Conservation (phyloP, 2,888 invertebrate species). For the Drosophila putrida region DNA sequence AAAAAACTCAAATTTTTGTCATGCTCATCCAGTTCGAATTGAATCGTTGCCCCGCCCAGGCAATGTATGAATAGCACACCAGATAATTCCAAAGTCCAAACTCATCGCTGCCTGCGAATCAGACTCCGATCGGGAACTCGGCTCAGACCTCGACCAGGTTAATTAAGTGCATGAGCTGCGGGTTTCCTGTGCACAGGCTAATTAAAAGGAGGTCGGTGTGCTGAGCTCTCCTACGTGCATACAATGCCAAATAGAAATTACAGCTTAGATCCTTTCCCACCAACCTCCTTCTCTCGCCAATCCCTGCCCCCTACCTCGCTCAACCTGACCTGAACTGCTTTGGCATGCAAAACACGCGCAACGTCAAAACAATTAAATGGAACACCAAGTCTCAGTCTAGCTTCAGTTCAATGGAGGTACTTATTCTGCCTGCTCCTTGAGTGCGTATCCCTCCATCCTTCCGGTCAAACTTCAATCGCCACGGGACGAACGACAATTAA, state of each 20-base stretch:
- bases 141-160: constrained; percentile 27
- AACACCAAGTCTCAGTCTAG: constrained; percentile 34
- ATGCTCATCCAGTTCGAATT: constrained; percentile 26
- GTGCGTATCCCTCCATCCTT: not conserved
- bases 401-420: constrained; percentile 11
- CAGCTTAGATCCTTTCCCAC: constrained; percentile 11
- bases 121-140: constrained; percentile 8
- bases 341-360: constrained; percentile 72
- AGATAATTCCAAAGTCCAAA: not conserved
- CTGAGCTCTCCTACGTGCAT: constrained; percentile 58
- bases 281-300: no score
- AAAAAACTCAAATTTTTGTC: no score
- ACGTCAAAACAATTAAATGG: constrained; percentile 70
- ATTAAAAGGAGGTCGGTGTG: constrained; percentile 69
- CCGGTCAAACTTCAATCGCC: constrained; percentile 38
- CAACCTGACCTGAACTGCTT: not conserved
- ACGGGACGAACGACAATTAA: constrained; percentile 51
- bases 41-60: constrained; percentile 34
- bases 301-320: constrained; percentile 14
- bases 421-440: constrained; percentile 10
- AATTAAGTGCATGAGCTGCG: constrained; percentile 54
- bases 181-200: constrained; percentile 45
- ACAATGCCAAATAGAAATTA: constrained; percentile 66
- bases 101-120: not conserved
- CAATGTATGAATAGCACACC: constrained; percentile 11